These are phyloP conservation scores for Kryphioiulus occultus DNA, from an alignment of 2,888 invertebrate genomes.

Conservation along the genomic window DNA sequence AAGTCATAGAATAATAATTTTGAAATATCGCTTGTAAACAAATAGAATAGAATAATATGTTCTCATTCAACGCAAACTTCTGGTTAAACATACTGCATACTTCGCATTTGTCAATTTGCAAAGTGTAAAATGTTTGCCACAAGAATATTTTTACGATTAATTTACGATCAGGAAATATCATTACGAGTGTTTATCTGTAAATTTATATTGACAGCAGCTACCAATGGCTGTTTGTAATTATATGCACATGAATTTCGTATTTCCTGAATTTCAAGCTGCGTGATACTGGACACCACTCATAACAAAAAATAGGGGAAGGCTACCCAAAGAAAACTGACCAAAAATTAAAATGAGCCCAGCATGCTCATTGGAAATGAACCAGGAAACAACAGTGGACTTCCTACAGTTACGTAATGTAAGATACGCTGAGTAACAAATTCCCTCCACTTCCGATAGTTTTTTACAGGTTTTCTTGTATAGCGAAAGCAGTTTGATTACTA, in stretches of 20 bases:
- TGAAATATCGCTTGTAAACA: no score
- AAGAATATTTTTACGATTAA: no score
- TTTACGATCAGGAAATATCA: no score
- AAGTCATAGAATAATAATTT: no score
- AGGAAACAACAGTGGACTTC: neutral
- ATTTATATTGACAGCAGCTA: no score
- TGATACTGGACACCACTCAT: neutral
- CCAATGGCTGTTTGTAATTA: neutral
- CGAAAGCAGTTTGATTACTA: constrained; percentile 43
- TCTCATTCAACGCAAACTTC: no score
- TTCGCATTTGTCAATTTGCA: no score
- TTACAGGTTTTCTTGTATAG: constrained; percentile 30
- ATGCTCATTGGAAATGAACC: neutral
- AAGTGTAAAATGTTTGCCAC: no score
- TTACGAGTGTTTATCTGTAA: no score
- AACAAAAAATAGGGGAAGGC: neutral
- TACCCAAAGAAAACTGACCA: neutral
- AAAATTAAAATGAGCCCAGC: constrained; percentile 12
- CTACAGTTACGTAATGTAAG: constrained; percentile 28
- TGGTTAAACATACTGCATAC: no score
- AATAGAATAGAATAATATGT: no score
- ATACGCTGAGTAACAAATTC: neutral
- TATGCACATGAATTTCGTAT: neutral
- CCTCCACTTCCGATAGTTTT: constrained; percentile 37
- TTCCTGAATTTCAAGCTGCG: neutral